Evolutionary conservation across 1,140 invertebrate genomes (phyloP).

Genomic region (Mylabris phalerata): DNA sequence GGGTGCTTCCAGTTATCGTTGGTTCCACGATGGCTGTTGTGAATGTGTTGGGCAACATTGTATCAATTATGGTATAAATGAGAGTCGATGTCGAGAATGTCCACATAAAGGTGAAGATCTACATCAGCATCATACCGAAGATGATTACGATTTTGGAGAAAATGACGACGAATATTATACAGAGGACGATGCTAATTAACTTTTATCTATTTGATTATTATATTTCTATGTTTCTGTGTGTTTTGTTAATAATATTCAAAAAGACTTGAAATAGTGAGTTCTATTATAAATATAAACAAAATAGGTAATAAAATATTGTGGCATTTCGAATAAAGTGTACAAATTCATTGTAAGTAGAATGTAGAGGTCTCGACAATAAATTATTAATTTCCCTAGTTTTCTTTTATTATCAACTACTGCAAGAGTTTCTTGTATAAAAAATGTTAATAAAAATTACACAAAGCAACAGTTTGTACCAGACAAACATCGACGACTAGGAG

Average conservation of each 20-base stretch:
- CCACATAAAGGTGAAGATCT: constrained; percentile 17
- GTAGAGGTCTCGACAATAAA: too few relatives aligned
- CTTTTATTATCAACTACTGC: too few relatives aligned
- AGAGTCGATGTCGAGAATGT: constrained; percentile 48
- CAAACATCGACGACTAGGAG: not conserved
- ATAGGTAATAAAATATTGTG: too few relatives aligned
- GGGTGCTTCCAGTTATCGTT: constrained; percentile 66
- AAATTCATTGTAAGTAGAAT: too few relatives aligned
- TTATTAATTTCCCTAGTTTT: too few relatives aligned
- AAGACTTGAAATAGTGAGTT: too few relatives aligned
- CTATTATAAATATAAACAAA: too few relatives aligned
- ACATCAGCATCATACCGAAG: constrained; percentile 5
- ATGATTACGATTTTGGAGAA: constrained; percentile 19
- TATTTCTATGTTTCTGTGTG: too few relatives aligned
- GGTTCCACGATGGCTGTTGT: constrained; percentile 95
- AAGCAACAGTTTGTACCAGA: constrained; percentile 15
- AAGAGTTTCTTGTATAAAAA: too few relatives aligned
- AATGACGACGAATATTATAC: constrained; percentile 15
- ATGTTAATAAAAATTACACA: too few relatives aligned
- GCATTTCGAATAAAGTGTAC: too few relatives aligned
- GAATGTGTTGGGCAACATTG: constrained; percentile 87
- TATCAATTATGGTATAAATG: constrained; percentile 87
- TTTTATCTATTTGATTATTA: not conserved
- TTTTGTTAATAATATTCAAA: too few relatives aligned
- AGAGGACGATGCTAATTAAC: not conserved